These are phyloP conservation scores for Drosophila fulvimacula DNA, from an alignment of 2,888 invertebrate genomes.

Conservation along the genomic window DNA sequence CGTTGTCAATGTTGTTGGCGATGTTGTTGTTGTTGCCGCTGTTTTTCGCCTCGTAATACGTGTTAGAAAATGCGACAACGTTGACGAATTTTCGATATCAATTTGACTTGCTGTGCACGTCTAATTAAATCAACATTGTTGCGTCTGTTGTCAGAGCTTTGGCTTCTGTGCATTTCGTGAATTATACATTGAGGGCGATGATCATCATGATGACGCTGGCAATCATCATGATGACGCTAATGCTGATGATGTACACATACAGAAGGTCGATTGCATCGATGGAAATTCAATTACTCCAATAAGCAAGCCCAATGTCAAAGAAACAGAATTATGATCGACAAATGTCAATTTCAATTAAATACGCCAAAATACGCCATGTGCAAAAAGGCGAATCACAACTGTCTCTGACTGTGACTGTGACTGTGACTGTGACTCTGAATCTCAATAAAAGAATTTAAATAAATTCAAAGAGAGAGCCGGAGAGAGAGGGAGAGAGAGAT, in stretches of 20 bases:
- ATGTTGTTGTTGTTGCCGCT: slow-evolving; percentile 14
- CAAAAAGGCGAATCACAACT: slow-evolving; percentile 32
- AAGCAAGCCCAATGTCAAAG: slow-evolving; percentile 63
- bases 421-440: slow-evolving; percentile 13
- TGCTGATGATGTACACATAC: background rate
- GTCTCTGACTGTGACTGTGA: too few relatives aligned
- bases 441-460: slow-evolving; percentile 16
- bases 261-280: slow-evolving; percentile 42
- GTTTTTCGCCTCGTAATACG: slow-evolving; percentile 23
- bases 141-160: slow-evolving; percentile 21
- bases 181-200: slow-evolving; percentile 20
- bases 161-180: slow-evolving; percentile 22
- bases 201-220: slow-evolving; percentile 1
- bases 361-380: slow-evolving; percentile 47
- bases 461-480: background rate
- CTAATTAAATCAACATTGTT: slow-evolving; percentile 72
- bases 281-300: slow-evolving; percentile 68
- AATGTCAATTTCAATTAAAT: slow-evolving; percentile 66
- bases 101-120: slow-evolving; percentile 58
- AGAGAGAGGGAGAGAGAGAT: background rate
- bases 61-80: slow-evolving; percentile 44
- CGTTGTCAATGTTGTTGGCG: slow-evolving; percentile 14
- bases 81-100: slow-evolving; percentile 48
- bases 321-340: slow-evolving; percentile 56
- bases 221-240: background rate